Conservation (phyloP, 1,140 invertebrate species). For the Drosophila carrolli region DNA sequence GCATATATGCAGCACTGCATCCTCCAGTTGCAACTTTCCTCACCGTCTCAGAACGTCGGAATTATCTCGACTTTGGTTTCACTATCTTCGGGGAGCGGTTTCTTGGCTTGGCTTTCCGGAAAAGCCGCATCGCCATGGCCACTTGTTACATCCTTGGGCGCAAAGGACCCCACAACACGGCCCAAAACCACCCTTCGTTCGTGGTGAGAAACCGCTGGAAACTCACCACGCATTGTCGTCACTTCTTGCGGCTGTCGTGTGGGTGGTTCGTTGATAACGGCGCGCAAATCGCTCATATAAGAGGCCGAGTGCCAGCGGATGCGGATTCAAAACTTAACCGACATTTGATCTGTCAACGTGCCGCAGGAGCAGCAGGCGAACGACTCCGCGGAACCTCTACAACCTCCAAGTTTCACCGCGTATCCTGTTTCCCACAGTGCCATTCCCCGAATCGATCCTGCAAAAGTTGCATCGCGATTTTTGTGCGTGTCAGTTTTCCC, state of each 20-base stretch:
- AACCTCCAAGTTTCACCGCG: slow-evolving; percentile 7
- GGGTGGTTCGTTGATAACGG: slow-evolving; percentile 63
- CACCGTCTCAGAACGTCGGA: background rate
- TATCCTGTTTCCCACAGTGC: slow-evolving; percentile 6
- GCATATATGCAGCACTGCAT: slow-evolving; percentile 6
- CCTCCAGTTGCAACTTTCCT: slow-evolving; percentile 3
- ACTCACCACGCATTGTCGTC: slow-evolving; percentile 72
- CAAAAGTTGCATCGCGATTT: slow-evolving; percentile 1
- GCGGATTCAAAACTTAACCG: slow-evolving; percentile 81
- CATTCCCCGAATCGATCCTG: background rate
- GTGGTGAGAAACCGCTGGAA: slow-evolving; percentile 38
- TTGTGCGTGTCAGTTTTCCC: slow-evolving; percentile 19
- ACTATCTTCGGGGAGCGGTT: slow-evolving; percentile 3
- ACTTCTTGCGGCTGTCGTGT: slow-evolving; percentile 49
- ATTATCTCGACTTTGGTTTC: slow-evolving; percentile 2
- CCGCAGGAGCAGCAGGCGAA: slow-evolving; percentile 8
- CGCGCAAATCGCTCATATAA: slow-evolving; percentile 72
- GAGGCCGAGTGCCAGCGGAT: slow-evolving; percentile 56
- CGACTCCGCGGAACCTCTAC: slow-evolving; percentile 1
- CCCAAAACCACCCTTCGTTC: slow-evolving; percentile 1
- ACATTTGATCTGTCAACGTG: slow-evolving; percentile 83
- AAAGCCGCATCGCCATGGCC: slow-evolving; percentile 41
- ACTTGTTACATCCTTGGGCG: slow-evolving; percentile 63
- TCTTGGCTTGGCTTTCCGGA: slow-evolving; percentile 20
- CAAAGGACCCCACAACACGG: slow-evolving; percentile 10